Conservation (phyloP, 2,888 invertebrate species). For the Drosophila nr. perissopoda region DNA sequence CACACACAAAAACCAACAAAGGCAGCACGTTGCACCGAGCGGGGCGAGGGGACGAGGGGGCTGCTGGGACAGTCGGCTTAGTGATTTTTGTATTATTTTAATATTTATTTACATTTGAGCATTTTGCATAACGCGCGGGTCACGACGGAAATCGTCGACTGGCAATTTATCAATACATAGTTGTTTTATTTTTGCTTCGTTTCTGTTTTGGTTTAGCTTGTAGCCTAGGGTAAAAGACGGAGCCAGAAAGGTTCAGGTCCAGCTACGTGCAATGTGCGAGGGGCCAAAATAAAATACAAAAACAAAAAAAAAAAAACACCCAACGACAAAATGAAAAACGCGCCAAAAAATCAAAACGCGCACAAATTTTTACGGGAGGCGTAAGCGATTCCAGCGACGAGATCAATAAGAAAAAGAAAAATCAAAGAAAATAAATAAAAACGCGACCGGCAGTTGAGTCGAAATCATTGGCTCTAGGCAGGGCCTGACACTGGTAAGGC, state of each 20-base stretch:
- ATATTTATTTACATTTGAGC: slow-evolving; percentile 79
- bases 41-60: background rate
- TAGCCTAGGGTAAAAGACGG: slow-evolving; percentile 57
- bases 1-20: slow-evolving; percentile 41
- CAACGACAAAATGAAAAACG: slow-evolving; percentile 65
- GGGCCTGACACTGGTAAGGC: slow-evolving; percentile 41
- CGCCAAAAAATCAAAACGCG: slow-evolving; percentile 77
- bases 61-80: slow-evolving; percentile 41
- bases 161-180: slow-evolving; percentile 83
- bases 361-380: slow-evolving; percentile 63
- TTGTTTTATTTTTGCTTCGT: slow-evolving; percentile 48
- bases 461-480: slow-evolving; percentile 49
- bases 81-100: slow-evolving; percentile 79
- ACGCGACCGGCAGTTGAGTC: slow-evolving; percentile 29
- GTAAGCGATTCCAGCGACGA: slow-evolving; percentile 52
- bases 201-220: slow-evolving; percentile 23
- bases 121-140: slow-evolving; percentile 84
- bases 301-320: slow-evolving; percentile 34
- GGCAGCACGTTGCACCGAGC: background rate
- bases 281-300: slow-evolving; percentile 24
- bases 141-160: slow-evolving; percentile 83
- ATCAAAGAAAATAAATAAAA: slow-evolving; percentile 25
- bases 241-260: slow-evolving; percentile 63
- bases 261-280: slow-evolving; percentile 57
- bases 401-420: slow-evolving; percentile 56